Evolutionary conservation across 1,140 invertebrate species (phyloP).

Genomic region (Cyphomyrmex costatus): DNA sequence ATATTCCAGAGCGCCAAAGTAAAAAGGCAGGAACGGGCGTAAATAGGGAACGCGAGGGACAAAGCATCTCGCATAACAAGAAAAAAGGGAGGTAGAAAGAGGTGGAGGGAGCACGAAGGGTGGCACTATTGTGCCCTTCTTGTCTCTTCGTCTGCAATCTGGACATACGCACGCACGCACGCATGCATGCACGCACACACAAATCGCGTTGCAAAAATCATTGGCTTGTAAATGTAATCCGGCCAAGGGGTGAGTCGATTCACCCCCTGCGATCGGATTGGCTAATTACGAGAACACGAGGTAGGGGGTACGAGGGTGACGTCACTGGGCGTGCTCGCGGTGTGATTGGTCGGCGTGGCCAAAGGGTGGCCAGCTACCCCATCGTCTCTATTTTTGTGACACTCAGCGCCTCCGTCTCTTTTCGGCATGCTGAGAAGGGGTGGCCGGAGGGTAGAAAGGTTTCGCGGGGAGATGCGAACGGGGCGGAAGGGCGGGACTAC

Average conservation of each 20-base stretch:
- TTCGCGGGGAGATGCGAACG: background rate
- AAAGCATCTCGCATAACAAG: constrained; percentile 40
- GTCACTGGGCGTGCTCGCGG: constrained; percentile 82
- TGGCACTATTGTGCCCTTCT: constrained; percentile 53
- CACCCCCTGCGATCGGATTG: constrained; percentile 78
- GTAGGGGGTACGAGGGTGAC: constrained; percentile 73
- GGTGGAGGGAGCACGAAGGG: constrained; percentile 18
- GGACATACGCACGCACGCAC: constrained; percentile 21
- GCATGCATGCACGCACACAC: background rate
- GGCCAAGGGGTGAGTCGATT: constrained; percentile 56
- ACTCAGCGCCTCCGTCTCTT: constrained; percentile 21
- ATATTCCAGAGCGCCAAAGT: constrained; percentile 18
- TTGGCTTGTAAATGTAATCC: constrained; percentile 79
- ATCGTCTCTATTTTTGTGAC: constrained; percentile 44
- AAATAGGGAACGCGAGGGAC: constrained; percentile 40
- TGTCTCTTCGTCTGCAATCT: constrained; percentile 50
- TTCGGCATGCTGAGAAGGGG: background rate
- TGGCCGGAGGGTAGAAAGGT: constrained; percentile 24
- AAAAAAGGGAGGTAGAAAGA: constrained; percentile 28
- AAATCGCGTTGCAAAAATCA: constrained; percentile 72
- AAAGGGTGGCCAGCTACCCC: constrained; percentile 58
- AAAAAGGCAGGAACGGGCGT: constrained; percentile 25
- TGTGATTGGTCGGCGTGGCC: constrained; percentile 78
- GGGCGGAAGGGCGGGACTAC: constrained; percentile 65
- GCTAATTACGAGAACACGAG: constrained; percentile 79